Conservation (phyloP, 2,888 invertebrate species). For the Agrochola lychnidis region DNA sequence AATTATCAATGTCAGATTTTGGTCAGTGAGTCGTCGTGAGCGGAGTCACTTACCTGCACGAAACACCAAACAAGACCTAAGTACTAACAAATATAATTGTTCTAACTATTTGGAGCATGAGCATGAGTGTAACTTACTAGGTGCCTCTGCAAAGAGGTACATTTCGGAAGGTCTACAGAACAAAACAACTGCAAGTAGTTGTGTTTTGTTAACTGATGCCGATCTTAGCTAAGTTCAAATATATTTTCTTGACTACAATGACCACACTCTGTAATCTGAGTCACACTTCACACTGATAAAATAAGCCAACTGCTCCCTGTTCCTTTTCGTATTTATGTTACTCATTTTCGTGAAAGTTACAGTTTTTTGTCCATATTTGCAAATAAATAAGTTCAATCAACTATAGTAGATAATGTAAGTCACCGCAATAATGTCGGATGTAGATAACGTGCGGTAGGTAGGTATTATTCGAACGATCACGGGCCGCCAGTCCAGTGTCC, state of each 20-base stretch:
- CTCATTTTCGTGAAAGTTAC: not conserved
- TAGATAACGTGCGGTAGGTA: conserved; percentile 33
- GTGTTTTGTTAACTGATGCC: conserved; percentile 1
- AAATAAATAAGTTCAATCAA: conserved; percentile 41
- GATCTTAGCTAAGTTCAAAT: conserved; percentile 1
- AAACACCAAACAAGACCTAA: not conserved
- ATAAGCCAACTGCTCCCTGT: not conserved
- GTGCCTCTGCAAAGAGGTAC: not conserved
- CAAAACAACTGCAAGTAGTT: not conserved
- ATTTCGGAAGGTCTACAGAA: not conserved
- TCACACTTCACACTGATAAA: not conserved
- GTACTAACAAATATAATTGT: not conserved
- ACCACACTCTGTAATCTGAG: not conserved
- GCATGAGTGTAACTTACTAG: not conserved
- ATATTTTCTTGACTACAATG: not conserved
- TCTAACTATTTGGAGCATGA: not conserved
- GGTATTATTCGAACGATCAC: not conserved
- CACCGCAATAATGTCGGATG: conserved; percentile 3
- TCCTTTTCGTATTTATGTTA: not conserved
- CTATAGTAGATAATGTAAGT: conserved; percentile 4
- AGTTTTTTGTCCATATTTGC: not conserved
- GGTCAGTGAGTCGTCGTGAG: too few species aligned
- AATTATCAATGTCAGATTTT: not conserved
- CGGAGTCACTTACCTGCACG: not conserved
- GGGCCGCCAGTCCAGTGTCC: not conserved